These are phyloP conservation scores for Montipora sp. DNA, from an alignment of 64 coral and sea anemone species.

Conservation along the genomic window DNA sequence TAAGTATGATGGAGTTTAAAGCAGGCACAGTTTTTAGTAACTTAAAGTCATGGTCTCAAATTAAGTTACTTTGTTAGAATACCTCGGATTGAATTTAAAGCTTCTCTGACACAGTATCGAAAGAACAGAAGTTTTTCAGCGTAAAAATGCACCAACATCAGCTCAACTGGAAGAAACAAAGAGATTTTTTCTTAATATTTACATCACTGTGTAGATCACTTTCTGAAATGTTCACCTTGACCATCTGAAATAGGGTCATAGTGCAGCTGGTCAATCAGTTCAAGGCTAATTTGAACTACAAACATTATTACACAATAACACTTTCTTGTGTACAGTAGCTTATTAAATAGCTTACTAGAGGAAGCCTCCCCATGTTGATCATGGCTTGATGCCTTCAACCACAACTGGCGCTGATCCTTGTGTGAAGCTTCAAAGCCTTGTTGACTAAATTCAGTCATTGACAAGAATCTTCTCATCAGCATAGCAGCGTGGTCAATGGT, in stretches of 20 bases:
- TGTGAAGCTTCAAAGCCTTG: conserved; percentile 54
- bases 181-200: not conserved
- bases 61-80: no score
- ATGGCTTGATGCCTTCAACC: conserved; percentile 43
- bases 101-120: conserved; percentile 39
- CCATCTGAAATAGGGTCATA: not conserved
- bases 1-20: not conserved
- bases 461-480: conserved; percentile 34
- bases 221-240: not conserved
- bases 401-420: conserved; percentile 42
- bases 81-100: conserved; percentile 5
- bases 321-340: not conserved
- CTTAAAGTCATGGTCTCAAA: no score
- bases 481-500: conserved; percentile 34
- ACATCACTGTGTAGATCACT: not conserved
- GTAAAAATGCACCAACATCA: conserved; percentile 60
- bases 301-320: conserved; percentile 1
- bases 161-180: conserved; percentile 63
- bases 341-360: conserved; percentile 17
- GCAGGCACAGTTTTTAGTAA: not conserved
- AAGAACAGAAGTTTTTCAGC: conserved; percentile 49
- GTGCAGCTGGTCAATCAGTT: not conserved
- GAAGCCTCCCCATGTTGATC: conserved; percentile 27
- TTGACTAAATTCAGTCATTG: conserved; percentile 45
- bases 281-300: not conserved